These are phyloP conservation scores for Prorops nasuta DNA, from an alignment of 1,140 invertebrate genomes.

Conservation along the genomic window DNA sequence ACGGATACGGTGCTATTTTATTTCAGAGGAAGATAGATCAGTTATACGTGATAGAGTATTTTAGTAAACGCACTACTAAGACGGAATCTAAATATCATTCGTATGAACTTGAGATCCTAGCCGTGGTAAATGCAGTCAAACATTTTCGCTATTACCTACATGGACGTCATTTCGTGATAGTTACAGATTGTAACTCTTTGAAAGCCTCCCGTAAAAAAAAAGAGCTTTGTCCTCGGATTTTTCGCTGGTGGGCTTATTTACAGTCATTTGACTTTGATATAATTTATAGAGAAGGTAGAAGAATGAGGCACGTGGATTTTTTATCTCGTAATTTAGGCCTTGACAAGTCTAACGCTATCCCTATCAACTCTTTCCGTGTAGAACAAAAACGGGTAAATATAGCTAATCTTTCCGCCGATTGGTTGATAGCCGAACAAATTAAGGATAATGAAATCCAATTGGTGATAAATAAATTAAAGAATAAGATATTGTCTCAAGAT, in stretches of 20 bases:
- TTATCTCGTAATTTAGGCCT: conserved; percentile 13
- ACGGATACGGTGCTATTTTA: conserved; percentile 46
- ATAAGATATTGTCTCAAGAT: conserved; percentile 15
- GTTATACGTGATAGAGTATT: background rate
- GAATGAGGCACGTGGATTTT: conserved; percentile 12
- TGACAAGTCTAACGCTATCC: background rate
- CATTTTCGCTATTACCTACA: conserved; percentile 33
- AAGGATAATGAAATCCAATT: conserved; percentile 18
- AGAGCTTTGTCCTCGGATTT: conserved; percentile 35
- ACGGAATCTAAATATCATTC: conserved; percentile 35
- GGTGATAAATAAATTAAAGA: conserved; percentile 13
- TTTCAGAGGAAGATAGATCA: conserved; percentile 27
- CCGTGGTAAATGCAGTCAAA: conserved; percentile 25
- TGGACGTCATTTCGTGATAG: conserved; percentile 13
- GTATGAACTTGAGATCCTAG: conserved; percentile 38
- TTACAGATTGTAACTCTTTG: conserved; percentile 38
- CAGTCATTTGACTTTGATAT: conserved; percentile 32
- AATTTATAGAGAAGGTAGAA: conserved; percentile 8
- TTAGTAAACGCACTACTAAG: conserved; percentile 20
- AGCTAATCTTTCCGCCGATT: conserved; percentile 17
- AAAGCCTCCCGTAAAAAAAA: conserved; percentile 34
- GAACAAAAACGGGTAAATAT: conserved; percentile 21
- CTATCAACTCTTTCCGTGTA: background rate
- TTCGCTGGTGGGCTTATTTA: conserved; percentile 39
- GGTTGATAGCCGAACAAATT: conserved; percentile 24